A percentile compares a stretch with the other conserved stretches of the same genome.
Evolutionary conservation across 2,888 invertebrate species (phyloP).

Genomic region (Drosophila seclusa): DNA sequence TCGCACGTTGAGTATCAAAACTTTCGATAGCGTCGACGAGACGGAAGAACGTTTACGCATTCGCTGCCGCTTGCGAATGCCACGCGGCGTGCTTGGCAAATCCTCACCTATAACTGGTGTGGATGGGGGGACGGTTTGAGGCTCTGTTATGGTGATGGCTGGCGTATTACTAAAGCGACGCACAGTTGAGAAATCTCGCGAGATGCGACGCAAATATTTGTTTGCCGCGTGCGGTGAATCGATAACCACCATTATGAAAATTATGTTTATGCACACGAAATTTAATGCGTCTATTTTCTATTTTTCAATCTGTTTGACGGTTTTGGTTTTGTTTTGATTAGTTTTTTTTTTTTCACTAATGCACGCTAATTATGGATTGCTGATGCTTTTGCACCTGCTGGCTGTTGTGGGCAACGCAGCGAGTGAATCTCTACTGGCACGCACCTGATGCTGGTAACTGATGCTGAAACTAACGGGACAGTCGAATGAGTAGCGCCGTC

Average conservation of each 20-base stretch:
- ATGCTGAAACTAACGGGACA: conserved; percentile 30
- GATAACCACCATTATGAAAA: conserved; percentile 59
- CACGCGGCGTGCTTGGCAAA: conserved; percentile 59
- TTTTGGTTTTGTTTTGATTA: neutral
- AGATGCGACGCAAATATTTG: conserved; percentile 78
- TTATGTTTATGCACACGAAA: conserved; percentile 1
- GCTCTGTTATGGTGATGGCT: conserved; percentile 29
- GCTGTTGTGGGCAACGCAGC: conserved; percentile 34
- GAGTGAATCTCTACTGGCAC: conserved; percentile 58
- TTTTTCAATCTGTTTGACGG: neutral
- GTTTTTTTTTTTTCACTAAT: conserved; percentile 32
- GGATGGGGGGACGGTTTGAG: conserved; percentile 13
- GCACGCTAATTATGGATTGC: conserved; percentile 52
- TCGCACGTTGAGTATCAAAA: conserved; percentile 83
- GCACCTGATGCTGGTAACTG: conserved; percentile 44
- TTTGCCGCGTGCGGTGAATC: conserved; percentile 69
- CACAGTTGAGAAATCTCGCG: conserved; percentile 80
- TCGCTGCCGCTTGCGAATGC: conserved; percentile 71
- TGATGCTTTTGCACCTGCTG: neutral
- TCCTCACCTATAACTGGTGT: conserved; percentile 17
- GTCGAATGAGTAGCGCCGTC: conserved; percentile 18
- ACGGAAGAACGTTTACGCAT: conserved; percentile 83
- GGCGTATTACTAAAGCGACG: conserved; percentile 78
- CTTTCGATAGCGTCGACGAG: conserved; percentile 83
- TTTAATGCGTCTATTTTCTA: neutral